Evolutionary conservation across 2,888 invertebrate species (phyloP), one percentile per base, ranked within the genome.

Genomic region (Troilus luridus): DNA sequence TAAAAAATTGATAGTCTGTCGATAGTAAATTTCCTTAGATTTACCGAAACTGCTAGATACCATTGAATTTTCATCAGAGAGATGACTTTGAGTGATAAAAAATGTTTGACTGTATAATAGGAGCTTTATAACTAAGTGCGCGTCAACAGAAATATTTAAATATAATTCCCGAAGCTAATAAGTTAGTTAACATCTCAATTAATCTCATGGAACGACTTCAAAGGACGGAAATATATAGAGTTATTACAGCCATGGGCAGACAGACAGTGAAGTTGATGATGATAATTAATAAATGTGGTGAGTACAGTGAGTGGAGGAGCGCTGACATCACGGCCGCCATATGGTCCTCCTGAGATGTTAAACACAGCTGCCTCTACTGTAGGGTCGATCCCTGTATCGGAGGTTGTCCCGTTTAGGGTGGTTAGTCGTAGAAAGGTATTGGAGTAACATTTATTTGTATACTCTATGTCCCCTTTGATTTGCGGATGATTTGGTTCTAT

Each of bases 141-240:
- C 41, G 41, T 41, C 41, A 41, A 41, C 41, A 41, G 17, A 60
- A 19, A 60, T 60, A 12, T 60, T 60, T 60, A 64, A 64, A 64
- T 64, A 64, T n/a, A 64, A 64, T 64, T 64, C n/a, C 64, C n/a
- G n/a, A n/a, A 64, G 64, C n/a, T 64, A 64, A 64, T 64, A n/a
- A 9, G 64, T 64, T 64, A 64, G 24, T 24, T 14, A 67, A 7
- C 12, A 67, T 67, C 24, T 67, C 67, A 67, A 67, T 67, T 67
- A 24, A 67, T 24, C 24, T 67, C 14, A 12, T n/a, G 24, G 12
- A 24, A 67, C 24, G 24, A 67, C 67, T 77, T 77, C 72, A 77
- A 41, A 41, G 27, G 72, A 67, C 27, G 17, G 17, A 41, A 77
- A 77, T 41, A 41, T 41, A 77, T 14, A 27, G 6, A 77, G 17